Evolutionary conservation across 2,797 vertebrate genomes (phyloP), one percentile per base, ranked within the genome.

Genomic region (Pangasius macronema): DNA sequence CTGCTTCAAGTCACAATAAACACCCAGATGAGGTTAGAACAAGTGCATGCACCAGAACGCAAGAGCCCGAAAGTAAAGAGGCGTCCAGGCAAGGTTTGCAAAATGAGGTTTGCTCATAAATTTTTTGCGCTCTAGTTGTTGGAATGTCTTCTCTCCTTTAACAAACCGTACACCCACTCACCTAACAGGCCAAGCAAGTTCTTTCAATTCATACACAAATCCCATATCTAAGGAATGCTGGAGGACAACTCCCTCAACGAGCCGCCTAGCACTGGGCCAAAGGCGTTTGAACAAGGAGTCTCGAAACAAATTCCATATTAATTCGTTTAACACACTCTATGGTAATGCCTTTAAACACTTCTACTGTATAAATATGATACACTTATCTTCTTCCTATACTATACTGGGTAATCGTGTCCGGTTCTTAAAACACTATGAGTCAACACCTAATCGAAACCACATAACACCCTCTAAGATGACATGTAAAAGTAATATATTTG

Each of bases 141-240:
- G 84, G 87, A 90, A 87, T 82, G 36, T 68, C 33, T 85, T 82
- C 79, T 82, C 86, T 79, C 68, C 46, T 53, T 76, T 86, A 51
- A 82, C 70, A 89, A 88, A 82, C 68, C 30, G n/a, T 63, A 87
- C 91, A 59, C 90, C 87, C 88, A 90, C 89, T 85, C 30, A 27
- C 57, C 39, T 72, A 87, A 85, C 84, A 85, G 76, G 83, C 83
- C 65, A 30, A 86, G 88, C 72, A 67, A 81, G 81, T 87, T 91
- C 76, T 84, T 85, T 80, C 36, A 46, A 72, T 63, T 73, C 85
- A 81, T 57, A 80, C 75, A 88, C 79, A 86, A 89, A 89, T 88
- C 88, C 85, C 85, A 89, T 90, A 85, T 90, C 86, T 90, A 73
- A 90, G 89, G 91, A 92, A 91, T 93, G 90, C 80, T 81, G 89